Percentiles rank a stretch among this genome's conserved stretches.
These are phyloP conservation scores for Meda fulgida DNA, from an alignment of 2,797 vertebrate genomes.

Conservation along the genomic window DNA sequence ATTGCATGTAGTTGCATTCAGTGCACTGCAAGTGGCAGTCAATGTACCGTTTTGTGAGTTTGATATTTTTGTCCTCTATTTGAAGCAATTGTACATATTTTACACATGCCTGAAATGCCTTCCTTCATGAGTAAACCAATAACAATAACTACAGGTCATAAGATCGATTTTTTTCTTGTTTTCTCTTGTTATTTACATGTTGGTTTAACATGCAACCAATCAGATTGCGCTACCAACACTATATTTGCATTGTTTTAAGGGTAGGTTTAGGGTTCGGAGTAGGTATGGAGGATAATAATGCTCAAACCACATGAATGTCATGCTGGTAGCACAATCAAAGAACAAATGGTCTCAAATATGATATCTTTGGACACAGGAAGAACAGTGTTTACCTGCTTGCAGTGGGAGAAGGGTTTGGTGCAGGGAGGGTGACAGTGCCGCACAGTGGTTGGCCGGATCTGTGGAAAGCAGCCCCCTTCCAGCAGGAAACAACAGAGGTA, in stretches of 20 bases:
- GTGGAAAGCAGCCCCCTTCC: conserved; percentile 89
- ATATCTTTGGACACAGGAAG: background rate
- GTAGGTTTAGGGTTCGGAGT: background rate
- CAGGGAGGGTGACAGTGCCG: conserved; percentile 90
- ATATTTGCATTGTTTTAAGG: background rate
- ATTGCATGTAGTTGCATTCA: conserved; percentile 63
- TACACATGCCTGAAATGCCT: conserved; percentile 5
- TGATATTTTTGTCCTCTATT: conserved; percentile 5
- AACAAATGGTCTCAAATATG: background rate
- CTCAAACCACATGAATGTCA: background rate
- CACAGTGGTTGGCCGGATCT: conserved; percentile 82
- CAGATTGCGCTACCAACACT: background rate
- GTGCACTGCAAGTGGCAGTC: conserved; percentile 72
- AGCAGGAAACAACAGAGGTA: conserved; percentile 60
- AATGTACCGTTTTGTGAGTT: conserved; percentile 53
- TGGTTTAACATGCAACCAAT: background rate
- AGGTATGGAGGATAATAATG: background rate
- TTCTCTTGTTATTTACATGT: background rate
- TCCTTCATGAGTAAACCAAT: conserved; percentile 21
- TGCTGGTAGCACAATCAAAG: background rate
- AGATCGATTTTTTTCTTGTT: background rate
- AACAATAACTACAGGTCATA: background rate
- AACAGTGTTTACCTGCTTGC: conserved; percentile 87
- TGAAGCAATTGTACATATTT: conserved; percentile 34
- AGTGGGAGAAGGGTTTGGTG: conserved; percentile 95